Conservation (phyloP, 2,797 vertebrate genomes). For the Premnoplex brunnescens region DNA sequence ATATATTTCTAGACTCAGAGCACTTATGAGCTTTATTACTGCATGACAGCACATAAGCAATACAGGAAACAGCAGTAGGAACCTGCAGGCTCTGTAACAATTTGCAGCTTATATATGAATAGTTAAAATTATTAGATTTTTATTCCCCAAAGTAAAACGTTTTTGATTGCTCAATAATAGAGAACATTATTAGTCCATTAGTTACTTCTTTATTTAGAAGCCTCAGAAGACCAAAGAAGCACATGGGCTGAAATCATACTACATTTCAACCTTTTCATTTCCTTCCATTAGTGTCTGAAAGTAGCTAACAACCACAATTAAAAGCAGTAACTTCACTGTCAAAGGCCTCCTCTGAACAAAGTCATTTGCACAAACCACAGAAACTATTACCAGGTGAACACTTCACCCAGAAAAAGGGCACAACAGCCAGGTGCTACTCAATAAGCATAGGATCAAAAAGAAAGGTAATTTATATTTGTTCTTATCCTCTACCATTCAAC, state of each 20-base stretch:
- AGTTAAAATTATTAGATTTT: slow-evolving; percentile 60
- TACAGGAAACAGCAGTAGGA: slow-evolving; percentile 27
- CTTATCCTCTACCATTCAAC: background rate
- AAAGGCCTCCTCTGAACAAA: background rate
- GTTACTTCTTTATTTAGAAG: slow-evolving; percentile 51
- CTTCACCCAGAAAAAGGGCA: background rate
- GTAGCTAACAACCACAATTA: slow-evolving; percentile 34
- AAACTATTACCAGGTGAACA: background rate
- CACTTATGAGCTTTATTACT: background rate
- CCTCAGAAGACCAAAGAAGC: slow-evolving; percentile 47
- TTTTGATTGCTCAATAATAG: slow-evolving; percentile 63
- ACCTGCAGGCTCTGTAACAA: slow-evolving; percentile 31
- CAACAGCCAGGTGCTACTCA: background rate
- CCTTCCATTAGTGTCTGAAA: slow-evolving; percentile 29
- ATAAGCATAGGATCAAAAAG: background rate
- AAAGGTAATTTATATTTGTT: background rate
- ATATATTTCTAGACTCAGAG: background rate
- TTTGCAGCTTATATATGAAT: slow-evolving; percentile 15
- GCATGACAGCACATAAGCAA: slow-evolving; percentile 1
- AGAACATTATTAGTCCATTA: slow-evolving; percentile 67
- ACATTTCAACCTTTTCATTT: slow-evolving; percentile 47
- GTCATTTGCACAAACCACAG: background rate
- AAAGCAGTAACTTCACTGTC: background rate
- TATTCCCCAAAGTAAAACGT: slow-evolving; percentile 52
- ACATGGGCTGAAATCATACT: background rate